Evolutionary conservation across 2,113 vertebrate genomes (phyloP).

Genomic region (Podarcis raffonei): DNA sequence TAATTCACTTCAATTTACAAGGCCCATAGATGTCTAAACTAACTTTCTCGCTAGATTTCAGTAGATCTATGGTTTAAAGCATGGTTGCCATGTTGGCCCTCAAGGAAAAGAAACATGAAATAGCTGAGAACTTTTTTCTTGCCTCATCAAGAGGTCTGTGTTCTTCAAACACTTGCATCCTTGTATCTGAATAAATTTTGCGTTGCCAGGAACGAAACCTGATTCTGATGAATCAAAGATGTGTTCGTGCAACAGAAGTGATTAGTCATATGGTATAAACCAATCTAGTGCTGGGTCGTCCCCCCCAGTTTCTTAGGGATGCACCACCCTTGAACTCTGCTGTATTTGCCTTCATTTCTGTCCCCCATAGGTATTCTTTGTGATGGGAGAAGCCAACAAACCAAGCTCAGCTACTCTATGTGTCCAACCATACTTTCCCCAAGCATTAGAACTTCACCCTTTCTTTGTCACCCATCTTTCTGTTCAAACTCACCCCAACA

Average conservation of each 20-base stretch:
- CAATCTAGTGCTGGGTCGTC: slow-evolving; percentile 31
- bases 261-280: slow-evolving; percentile 3
- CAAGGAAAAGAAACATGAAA: neutral
- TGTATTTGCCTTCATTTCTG: slow-evolving; percentile 4
- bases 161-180: neutral
- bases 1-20: neutral
- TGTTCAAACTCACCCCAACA: neutral
- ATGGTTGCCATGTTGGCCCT: neutral
- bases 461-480: neutral
- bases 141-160: neutral
- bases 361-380: neutral
- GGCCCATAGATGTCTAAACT: neutral
- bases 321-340: neutral
- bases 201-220: neutral
- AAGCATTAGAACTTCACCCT: neutral
- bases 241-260: slow-evolving; percentile 23
- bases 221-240: slow-evolving; percentile 30
- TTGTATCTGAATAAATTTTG: neutral
- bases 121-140: neutral
- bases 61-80: neutral
- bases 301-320: neutral
- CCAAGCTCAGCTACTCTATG: neutral
- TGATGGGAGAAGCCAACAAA: neutral
- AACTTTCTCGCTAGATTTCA: neutral
- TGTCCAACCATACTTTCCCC: neutral